phyloP scores from a whole-genome alignment of 2,797 vertebrate genomes.

The Botia kubotai region DNA sequence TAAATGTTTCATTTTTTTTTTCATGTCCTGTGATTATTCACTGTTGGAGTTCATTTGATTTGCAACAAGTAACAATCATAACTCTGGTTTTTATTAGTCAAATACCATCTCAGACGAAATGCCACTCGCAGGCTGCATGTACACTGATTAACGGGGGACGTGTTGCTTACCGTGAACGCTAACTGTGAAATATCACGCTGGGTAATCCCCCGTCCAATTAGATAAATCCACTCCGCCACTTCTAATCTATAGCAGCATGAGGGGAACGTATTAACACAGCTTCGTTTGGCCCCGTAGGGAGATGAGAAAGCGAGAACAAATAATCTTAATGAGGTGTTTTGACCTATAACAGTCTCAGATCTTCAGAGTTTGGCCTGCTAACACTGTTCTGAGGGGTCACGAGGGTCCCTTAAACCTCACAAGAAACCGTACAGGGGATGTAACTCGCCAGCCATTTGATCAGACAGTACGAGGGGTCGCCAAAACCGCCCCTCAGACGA shows the following conservation, averaged over 20 bases:
- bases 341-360: conserved; percentile 39
- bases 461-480: conserved; percentile 5
- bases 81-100: neutral
- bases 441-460: conserved; percentile 34
- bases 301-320: conserved; percentile 38
- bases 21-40: neutral
- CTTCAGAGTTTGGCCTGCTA: conserved; percentile 11
- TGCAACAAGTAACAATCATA: neutral
- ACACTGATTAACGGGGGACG: conserved; percentile 24
- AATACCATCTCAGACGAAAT: neutral
- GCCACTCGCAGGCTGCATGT: conserved; percentile 10
- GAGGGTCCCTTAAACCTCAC: conserved; percentile 9
- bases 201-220: conserved; percentile 52
- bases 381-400: conserved; percentile 14
- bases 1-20: no score
- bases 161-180: conserved; percentile 27
- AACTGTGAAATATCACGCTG: conserved; percentile 37
- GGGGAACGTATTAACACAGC: conserved; percentile 30
- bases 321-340: conserved; percentile 64
- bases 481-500: neutral
- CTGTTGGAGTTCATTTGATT: conserved; percentile 3
- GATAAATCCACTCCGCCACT: conserved; percentile 36
- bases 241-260: conserved; percentile 54
- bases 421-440: neutral
- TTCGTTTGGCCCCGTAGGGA: neutral